phyloP scores from a whole-genome alignment of 1,140 invertebrate species.

The Leptopilina clavipes region DNA sequence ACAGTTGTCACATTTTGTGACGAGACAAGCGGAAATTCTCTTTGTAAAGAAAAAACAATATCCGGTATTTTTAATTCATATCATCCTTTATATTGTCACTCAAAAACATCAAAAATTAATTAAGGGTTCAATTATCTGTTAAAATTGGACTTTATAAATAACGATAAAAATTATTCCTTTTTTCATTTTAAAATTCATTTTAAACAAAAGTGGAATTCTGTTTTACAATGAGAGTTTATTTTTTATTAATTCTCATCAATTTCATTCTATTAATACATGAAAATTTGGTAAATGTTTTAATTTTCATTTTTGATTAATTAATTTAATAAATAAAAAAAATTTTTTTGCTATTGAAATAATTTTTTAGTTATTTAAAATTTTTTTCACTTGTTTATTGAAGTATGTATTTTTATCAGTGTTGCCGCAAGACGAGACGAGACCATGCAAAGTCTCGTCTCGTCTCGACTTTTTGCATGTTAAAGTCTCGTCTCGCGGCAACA shows the following conservation, averaged over 20 bases:
- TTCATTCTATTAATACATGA: background rate
- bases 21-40: background rate
- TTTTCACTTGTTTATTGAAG: no score
- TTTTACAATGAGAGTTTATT: background rate
- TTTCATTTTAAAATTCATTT: background rate
- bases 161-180: background rate
- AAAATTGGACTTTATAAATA: conserved; percentile 7
- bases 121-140: background rate
- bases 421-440: no score
- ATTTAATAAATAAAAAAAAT: no score
- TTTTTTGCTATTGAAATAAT: no score
- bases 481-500: no score
- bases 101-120: background rate
- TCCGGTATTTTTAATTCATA: background rate
- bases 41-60: background rate
- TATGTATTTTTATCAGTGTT: no score
- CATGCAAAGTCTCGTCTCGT: no score
- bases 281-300: background rate
- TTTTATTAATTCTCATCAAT: background rate
- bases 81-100: background rate
- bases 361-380: no score
- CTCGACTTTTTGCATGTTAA: no score
- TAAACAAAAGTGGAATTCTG: no score
- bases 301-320: background rate
- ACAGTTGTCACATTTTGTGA: background rate